Evolutionary conservation across 2,797 vertebrate species (phyloP), one percentile per base, ranked within the genome.

Genomic region (Avahi laniger): DNA sequence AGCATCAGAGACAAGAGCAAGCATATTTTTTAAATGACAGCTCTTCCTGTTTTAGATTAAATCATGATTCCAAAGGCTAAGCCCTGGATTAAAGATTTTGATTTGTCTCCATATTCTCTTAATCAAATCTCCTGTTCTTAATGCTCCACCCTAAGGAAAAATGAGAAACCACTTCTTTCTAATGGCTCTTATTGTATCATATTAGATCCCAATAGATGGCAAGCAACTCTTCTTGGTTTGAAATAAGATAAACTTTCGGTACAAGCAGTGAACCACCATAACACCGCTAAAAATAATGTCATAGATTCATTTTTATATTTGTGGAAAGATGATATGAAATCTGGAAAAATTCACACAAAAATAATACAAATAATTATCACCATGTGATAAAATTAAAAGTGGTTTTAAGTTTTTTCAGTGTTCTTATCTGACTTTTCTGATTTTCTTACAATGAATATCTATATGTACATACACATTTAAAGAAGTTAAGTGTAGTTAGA

Each of bases 101-200:
- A 97, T 94, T 96, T 96, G 91, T 84, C 80, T 97, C 92, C 46
- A 93, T 96, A 87, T 96, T 97, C 92, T 96, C 94, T 97, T 97
- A 97, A 97, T 97, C 94, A 98, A 86, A 95, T 94, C 78, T 89
- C 65, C 61, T 95, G 92, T 95, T 81, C 89, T 95, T 89, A 96
- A 88, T 94, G 73, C 70, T 97, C 70, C 8, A 86, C 76, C 20
- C 90, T 96, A 63, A 91, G 79, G 93, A 96, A 95, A 97, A 96
- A 96, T 92, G 63, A 97, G 94, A 97, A 97, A 81, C 46, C 59
- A 78, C 93, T 97, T 94, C 41, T 94, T 96, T 72, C 79, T 92
- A 96, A 96, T 93, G 83, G 70, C 70, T 96, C 97, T 96, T 93
- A 84, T 96, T 96, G 46, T 89, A 80, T 95, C 83, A 93, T 46